A percentile compares a stretch with the other conserved stretches of the same genome.
Conservation (phyloP, 2,888 invertebrate genomes). For the Meteorus colon region DNA sequence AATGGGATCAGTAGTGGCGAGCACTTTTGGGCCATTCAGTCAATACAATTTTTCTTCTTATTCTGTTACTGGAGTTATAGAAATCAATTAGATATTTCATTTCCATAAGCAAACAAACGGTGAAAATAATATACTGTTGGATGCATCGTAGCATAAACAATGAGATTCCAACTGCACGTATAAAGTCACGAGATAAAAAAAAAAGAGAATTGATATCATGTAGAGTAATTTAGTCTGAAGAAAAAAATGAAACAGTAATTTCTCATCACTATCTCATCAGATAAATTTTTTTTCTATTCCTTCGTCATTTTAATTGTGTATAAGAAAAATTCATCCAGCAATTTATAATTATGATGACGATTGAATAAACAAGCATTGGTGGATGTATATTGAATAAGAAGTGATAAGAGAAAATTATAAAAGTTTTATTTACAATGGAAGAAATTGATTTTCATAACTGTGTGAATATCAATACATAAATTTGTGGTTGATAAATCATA, state of each 20-base stretch:
- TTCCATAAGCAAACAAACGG: neutral
- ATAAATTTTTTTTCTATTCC: neutral
- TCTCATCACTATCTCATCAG: neutral
- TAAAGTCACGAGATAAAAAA: neutral
- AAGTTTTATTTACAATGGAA: neutral
- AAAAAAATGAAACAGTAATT: neutral
- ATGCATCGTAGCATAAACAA: constrained; percentile 4
- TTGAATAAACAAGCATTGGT: neutral
- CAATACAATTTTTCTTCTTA: neutral
- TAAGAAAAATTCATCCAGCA: neutral
- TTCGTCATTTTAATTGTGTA: neutral
- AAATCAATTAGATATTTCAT: neutral
- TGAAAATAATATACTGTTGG: constrained; percentile 11
- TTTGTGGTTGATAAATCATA: neutral
- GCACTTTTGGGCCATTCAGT: neutral
- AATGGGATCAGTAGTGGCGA: too few species aligned
- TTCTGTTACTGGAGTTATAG: neutral
- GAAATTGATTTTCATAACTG: neutral
- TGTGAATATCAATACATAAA: neutral
- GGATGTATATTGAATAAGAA: neutral
- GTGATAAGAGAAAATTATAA: neutral
- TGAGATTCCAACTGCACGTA: neutral
- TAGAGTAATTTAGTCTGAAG: neutral
- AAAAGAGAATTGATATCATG: neutral
- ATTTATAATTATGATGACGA: neutral